These are phyloP conservation scores for Cyprinus carpio DNA, from an alignment of 2,113 vertebrate species.

Conservation along the genomic window DNA sequence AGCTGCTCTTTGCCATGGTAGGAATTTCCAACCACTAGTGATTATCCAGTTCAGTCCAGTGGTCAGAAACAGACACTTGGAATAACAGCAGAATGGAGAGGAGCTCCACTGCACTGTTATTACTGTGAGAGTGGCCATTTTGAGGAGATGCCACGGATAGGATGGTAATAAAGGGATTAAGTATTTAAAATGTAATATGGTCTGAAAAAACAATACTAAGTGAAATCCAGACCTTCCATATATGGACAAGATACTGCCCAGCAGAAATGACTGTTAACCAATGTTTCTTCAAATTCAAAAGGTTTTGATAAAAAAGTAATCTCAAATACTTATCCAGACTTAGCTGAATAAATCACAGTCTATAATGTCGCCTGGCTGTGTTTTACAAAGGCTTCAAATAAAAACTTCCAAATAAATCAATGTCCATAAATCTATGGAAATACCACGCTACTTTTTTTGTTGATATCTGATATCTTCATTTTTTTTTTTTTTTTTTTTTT, in stretches of 20 bases:
- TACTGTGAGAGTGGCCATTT: constrained; percentile 47
- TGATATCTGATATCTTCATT: no score
- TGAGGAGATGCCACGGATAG: constrained; percentile 43
- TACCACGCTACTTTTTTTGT: background rate
- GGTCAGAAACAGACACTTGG: constrained; percentile 74
- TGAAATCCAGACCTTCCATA: background rate
- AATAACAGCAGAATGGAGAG: constrained; percentile 59
- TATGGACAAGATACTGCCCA: background rate
- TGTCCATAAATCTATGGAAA: background rate
- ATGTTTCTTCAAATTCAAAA: background rate
- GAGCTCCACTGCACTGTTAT: constrained; percentile 42
- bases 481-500: no score
- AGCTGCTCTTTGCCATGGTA: constrained; percentile 64
- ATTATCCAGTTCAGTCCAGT: constrained; percentile 69
- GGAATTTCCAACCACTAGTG: constrained; percentile 73
- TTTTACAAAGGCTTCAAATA: background rate
- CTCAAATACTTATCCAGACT: background rate
- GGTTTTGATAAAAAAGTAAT: background rate
- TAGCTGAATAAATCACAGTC: background rate
- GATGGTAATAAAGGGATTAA: constrained; percentile 35
- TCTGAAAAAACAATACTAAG: constrained; percentile 30
- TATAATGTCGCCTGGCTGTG: background rate
- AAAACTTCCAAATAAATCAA: background rate
- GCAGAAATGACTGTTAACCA: background rate
- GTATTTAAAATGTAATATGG: constrained; percentile 12